A percentile compares a stretch with the other conserved stretches of the same genome.
phyloP scores from a whole-genome alignment of 2,113 vertebrate species.

The Cheilinus undulatus region DNA sequence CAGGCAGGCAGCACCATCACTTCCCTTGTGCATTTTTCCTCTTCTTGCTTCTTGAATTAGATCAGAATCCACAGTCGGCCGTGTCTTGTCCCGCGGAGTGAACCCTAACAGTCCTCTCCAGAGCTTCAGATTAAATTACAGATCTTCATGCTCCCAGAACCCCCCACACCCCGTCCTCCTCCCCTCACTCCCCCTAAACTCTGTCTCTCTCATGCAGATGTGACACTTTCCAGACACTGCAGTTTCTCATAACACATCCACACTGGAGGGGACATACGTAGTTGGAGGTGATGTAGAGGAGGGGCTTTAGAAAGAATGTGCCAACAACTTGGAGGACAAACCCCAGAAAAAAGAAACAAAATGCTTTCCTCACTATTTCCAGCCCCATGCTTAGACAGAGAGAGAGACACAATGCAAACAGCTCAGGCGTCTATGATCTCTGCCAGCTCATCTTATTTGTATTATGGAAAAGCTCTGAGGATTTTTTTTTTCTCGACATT shows the following conservation, averaged over 20 bases:
- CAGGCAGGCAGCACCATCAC: constrained; percentile 35
- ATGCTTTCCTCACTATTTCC: constrained; percentile 10
- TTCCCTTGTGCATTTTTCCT: constrained; percentile 36
- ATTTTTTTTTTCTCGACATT: constrained; percentile 18
- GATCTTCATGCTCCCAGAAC: constrained; percentile 64
- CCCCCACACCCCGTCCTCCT: no score
- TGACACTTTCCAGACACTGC: constrained; percentile 73
- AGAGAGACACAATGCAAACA: constrained; percentile 51
- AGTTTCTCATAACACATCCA: constrained; percentile 67
- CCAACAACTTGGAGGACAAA: constrained; percentile 37
- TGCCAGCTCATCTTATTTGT: constrained; percentile 62
- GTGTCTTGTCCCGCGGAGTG: constrained; percentile 60
- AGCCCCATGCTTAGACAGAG: constrained; percentile 19
- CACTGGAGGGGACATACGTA: constrained; percentile 43
- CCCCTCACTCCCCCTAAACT: constrained; percentile 4
- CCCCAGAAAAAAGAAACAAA: constrained; percentile 44
- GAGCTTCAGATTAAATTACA: constrained; percentile 81
- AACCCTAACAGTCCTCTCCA: constrained; percentile 66
- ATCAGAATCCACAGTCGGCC: constrained; percentile 56
- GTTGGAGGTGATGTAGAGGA: constrained; percentile 24
- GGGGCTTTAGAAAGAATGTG: constrained; percentile 23
- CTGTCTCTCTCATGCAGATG: constrained; percentile 67
- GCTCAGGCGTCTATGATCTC: constrained; percentile 54
- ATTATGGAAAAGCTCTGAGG: constrained; percentile 59
- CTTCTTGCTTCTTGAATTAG: constrained; percentile 56